phyloP scores from a whole-genome alignment of 2,888 invertebrate species.

The Nephrotoma appendiculata region DNA sequence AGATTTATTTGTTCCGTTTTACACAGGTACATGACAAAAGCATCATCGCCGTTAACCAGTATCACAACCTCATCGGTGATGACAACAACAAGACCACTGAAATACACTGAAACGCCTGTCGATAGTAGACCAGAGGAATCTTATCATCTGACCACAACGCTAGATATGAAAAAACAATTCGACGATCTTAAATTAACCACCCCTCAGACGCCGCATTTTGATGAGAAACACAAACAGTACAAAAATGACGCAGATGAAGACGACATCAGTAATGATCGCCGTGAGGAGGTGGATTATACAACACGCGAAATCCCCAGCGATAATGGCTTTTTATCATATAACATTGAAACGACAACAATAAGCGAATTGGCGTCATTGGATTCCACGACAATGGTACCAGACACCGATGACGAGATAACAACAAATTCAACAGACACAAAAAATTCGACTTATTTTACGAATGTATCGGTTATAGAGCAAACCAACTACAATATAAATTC shows the following conservation, averaged over 20 bases:
- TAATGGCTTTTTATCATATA: not conserved
- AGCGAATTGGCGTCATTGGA: not conserved
- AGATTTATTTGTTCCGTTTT: not conserved
- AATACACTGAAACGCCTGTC: not conserved
- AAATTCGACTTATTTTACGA: not conserved
- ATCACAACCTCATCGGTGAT: not conserved
- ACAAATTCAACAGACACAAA: not conserved
- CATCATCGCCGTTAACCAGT: not conserved
- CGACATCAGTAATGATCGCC: slow-evolving; percentile 11
- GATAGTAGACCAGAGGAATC: not conserved
- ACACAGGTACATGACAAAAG: not conserved
- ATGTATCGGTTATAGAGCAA: not conserved
- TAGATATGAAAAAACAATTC: slow-evolving; percentile 1
- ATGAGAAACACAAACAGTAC: slow-evolving; percentile 5
- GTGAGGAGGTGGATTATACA: slow-evolving; percentile 6
- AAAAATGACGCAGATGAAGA: slow-evolving; percentile 5
- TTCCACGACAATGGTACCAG: not conserved
- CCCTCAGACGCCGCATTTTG: slow-evolving; percentile 5
- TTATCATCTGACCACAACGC: not conserved
- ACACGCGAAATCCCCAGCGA: not conserved
- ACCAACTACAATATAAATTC: not conserved
- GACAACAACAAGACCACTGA: not conserved
- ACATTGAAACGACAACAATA: not conserved
- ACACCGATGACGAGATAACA: not conserved
- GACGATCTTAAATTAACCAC: slow-evolving; percentile 1